Percentiles rank a stretch among this genome's conserved stretches.
Conservation (phyloP, 2,113 vertebrate genomes). For the Phaethornis superciliosus region DNA sequence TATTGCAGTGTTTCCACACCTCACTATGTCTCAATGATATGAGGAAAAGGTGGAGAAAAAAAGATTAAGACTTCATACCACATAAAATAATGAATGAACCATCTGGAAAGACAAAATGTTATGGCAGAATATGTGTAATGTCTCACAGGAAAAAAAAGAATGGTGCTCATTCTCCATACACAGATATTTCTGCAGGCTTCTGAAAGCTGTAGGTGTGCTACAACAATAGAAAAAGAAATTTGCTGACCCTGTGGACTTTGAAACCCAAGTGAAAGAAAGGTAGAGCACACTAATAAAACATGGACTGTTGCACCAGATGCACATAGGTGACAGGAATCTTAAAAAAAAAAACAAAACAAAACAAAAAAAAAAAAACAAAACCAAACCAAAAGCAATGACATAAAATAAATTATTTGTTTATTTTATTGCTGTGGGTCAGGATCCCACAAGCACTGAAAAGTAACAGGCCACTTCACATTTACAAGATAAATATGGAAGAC, state of each 20-base stretch:
- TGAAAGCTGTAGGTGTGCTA: neutral
- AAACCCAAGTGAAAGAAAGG: neutral
- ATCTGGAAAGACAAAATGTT: neutral
- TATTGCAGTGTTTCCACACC: neutral
- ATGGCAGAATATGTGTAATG: neutral
- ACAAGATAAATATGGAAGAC: neutral
- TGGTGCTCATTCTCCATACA: neutral
- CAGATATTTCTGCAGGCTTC: neutral
- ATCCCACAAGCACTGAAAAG: neutral
- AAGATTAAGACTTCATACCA: neutral
- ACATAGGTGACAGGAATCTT: neutral
- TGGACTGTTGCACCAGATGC: neutral
- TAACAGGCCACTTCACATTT: neutral
- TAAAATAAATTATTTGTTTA: constrained; percentile 4
- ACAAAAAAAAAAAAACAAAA: no score
- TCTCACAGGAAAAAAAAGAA: neutral
- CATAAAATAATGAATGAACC: neutral
- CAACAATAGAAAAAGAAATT: neutral
- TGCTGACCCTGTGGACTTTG: neutral
- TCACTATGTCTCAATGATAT: neutral
- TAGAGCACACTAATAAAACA: neutral
- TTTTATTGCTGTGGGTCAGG: neutral
- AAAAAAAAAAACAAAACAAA: neutral
- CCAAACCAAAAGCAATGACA: neutral
- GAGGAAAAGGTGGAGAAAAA: neutral